Evolutionary conservation across 1,140 invertebrate genomes (phyloP).

Genomic region (Leptinotarsa lineolata): DNA sequence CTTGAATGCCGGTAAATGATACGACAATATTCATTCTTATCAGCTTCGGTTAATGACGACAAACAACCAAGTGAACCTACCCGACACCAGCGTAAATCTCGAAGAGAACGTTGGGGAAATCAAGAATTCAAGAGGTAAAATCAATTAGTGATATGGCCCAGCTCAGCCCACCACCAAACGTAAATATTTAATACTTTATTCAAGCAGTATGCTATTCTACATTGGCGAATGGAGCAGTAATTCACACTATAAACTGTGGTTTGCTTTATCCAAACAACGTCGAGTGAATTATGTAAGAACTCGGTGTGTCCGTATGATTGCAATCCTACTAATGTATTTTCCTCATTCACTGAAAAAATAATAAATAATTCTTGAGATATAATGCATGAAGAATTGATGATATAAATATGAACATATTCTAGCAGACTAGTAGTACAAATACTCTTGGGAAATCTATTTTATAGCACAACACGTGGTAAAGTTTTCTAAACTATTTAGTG

Average conservation of each 20-base stretch:
- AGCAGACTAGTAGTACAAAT: too few relatives aligned
- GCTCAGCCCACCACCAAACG: not conserved
- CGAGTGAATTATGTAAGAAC: constrained; percentile 28
- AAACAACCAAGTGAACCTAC: too few relatives aligned
- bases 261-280: constrained; percentile 34
- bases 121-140: not conserved
- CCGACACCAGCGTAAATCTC: too few relatives aligned
- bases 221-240: constrained; percentile 37
- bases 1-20: too few relatives aligned
- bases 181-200: constrained; percentile 22
- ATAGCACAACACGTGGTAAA: too few relatives aligned
- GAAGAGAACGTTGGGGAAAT: not conserved
- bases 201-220: constrained; percentile 17
- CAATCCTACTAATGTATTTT: not conserved
- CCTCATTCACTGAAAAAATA: not conserved
- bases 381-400: too few relatives aligned
- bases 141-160: not conserved
- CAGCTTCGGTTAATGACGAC: too few relatives aligned
- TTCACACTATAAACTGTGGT: constrained; percentile 33
- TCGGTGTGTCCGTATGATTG: too few relatives aligned
- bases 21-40: too few relatives aligned
- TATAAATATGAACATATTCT: too few relatives aligned
- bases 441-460: too few relatives aligned
- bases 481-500: too few relatives aligned
- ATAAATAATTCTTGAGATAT: not conserved